These are phyloP conservation scores for Parazoanthus atlanticus DNA, from an alignment of 92 coral and sea anemone species.

Conservation along the genomic window DNA sequence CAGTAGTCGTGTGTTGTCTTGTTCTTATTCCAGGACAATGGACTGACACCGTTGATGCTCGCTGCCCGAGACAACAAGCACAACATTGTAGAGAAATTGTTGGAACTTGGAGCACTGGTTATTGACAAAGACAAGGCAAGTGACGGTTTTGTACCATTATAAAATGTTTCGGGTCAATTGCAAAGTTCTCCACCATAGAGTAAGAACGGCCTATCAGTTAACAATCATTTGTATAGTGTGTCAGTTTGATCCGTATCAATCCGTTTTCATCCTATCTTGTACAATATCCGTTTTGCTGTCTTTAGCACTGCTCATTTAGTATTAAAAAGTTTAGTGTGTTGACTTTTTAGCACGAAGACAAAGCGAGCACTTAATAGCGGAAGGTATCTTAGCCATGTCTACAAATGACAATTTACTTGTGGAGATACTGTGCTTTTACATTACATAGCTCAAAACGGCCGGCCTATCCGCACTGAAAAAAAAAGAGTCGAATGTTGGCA, in stretches of 20 bases:
- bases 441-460: background rate
- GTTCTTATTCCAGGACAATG: slow-evolving; percentile 76
- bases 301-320: background rate
- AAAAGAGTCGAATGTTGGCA: background rate
- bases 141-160: background rate
- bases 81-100: slow-evolving; percentile 86
- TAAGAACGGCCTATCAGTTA: background rate
- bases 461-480: background rate
- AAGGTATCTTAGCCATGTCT: background rate
- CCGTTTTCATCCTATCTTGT: background rate
- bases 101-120: slow-evolving; percentile 88
- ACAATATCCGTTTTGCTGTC: slow-evolving; percentile 1
- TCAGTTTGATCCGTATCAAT: background rate
- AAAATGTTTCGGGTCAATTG: background rate
- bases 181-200: background rate
- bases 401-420: background rate
- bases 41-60: slow-evolving; percentile 96
- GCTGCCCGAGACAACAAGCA: slow-evolving; percentile 94
- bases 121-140: slow-evolving; percentile 84
- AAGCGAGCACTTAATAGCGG: slow-evolving; percentile 10
- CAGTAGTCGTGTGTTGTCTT: background rate
- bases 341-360: slow-evolving; percentile 23
- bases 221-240: background rate
- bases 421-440: background rate
- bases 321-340: slow-evolving; percentile 1